These are phyloP conservation scores for Nipponia nippon DNA, from an alignment of 2,113 vertebrate species.

Conservation along the genomic window DNA sequence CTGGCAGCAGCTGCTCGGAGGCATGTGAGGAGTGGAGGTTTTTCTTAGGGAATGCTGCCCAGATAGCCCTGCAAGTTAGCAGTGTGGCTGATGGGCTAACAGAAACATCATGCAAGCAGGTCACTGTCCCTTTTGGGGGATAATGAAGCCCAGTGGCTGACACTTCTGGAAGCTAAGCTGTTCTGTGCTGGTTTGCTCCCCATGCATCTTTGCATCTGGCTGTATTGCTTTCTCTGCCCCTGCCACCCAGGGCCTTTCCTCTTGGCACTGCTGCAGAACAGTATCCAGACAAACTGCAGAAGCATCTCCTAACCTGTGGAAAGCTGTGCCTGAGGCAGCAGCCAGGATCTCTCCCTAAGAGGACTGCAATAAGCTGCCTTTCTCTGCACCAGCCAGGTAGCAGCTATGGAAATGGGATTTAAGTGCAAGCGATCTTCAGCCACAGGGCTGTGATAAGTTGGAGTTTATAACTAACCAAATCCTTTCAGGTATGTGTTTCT, in stretches of 20 bases:
- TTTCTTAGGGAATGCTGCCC: not conserved
- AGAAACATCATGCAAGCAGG: not conserved
- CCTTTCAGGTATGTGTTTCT: not conserved
- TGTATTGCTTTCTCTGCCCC: not conserved
- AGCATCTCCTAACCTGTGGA: not conserved
- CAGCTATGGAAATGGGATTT: not conserved
- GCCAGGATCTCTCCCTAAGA: not conserved
- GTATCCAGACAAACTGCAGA: not conserved
- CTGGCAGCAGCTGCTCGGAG: not conserved
- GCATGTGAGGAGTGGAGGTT: not conserved
- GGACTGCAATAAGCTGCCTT: not conserved
- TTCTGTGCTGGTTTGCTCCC: not conserved
- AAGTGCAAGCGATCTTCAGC: not conserved
- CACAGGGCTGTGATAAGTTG: not conserved
- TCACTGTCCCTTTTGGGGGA: not conserved
- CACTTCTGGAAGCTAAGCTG: not conserved
- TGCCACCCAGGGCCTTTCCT: not conserved
- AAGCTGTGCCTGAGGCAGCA: not conserved
- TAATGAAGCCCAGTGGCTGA: not conserved
- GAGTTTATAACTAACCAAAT: not conserved
- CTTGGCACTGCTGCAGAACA: not conserved
- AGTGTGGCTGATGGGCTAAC: not conserved
- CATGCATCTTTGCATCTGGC: not conserved
- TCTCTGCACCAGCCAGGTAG: not conserved
- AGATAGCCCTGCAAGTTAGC: not conserved